Conservation (phyloP, 1,140 invertebrate genomes). For the Anadara kagoshimensis region DNA sequence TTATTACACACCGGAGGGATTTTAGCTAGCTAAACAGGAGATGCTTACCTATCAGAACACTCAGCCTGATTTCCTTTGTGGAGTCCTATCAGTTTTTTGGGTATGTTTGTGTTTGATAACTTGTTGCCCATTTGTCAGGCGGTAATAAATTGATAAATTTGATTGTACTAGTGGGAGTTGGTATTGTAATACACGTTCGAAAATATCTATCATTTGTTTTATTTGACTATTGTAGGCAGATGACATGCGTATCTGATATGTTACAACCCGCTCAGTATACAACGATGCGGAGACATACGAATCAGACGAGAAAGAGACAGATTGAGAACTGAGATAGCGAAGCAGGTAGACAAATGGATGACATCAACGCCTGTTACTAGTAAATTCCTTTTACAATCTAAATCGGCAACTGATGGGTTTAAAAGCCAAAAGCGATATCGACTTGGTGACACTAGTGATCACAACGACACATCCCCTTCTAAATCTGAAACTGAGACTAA, state of each 20-base stretch:
- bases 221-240: conserved; percentile 15
- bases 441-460: not conserved
- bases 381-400: conserved; percentile 1
- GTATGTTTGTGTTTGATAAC: too few relatives aligned
- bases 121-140: too few relatives aligned
- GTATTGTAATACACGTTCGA: too few relatives aligned
- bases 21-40: too few relatives aligned
- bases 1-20: too few relatives aligned
- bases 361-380: conserved; percentile 22
- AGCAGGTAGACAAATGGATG: conserved; percentile 41
- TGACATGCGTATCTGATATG: conserved; percentile 13
- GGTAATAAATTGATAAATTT: too few relatives aligned
- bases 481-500: conserved; percentile 5
- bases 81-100: too few relatives aligned
- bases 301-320: not conserved
- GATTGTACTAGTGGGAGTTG: too few relatives aligned
- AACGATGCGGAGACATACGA: not conserved
- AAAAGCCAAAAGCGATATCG: conserved; percentile 13
- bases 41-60: too few relatives aligned
- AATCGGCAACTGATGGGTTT: not conserved
- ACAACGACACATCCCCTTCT: not conserved
- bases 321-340: conserved; percentile 25
- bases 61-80: too few relatives aligned
- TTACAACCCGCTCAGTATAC: not conserved
- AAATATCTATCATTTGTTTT: too few relatives aligned